phyloP scores from a whole-genome alignment of 2,113 vertebrate genomes.

The Noctilio leporinus region DNA sequence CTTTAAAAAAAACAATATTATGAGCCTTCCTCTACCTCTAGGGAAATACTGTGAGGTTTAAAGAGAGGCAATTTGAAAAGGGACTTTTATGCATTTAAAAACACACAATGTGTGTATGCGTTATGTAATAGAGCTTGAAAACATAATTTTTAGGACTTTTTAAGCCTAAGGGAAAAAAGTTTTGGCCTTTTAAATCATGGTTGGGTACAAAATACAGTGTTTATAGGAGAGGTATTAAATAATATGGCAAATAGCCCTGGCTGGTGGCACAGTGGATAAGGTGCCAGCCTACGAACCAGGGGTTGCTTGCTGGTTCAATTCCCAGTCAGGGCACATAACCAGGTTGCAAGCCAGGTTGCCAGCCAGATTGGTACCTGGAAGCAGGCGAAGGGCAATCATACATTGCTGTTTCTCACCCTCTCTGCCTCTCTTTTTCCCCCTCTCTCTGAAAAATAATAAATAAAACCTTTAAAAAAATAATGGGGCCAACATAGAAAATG shows the following conservation, averaged over 20 bases:
- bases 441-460: too few species aligned
- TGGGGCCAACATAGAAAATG: too few species aligned
- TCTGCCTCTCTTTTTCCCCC: too few species aligned
- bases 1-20: not conserved
- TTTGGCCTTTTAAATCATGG: not conserved
- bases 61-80: not conserved
- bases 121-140: not conserved
- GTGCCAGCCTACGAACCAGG: too few species aligned
- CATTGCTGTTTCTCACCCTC: too few species aligned
- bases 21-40: not conserved
- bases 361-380: too few species aligned
- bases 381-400: too few species aligned
- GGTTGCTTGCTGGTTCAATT: too few species aligned
- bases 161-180: not conserved
- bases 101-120: not conserved
- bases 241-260: not conserved
- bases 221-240: not conserved
- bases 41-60: not conserved
- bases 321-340: too few species aligned
- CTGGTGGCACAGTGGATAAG: too few species aligned
- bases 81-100: not conserved
- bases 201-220: not conserved
- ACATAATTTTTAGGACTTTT: not conserved
- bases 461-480: too few species aligned
- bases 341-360: too few species aligned